Base-by-base conservation (phyloP, 2,888 invertebrate genomes). In the Eilema depressum region DNA sequence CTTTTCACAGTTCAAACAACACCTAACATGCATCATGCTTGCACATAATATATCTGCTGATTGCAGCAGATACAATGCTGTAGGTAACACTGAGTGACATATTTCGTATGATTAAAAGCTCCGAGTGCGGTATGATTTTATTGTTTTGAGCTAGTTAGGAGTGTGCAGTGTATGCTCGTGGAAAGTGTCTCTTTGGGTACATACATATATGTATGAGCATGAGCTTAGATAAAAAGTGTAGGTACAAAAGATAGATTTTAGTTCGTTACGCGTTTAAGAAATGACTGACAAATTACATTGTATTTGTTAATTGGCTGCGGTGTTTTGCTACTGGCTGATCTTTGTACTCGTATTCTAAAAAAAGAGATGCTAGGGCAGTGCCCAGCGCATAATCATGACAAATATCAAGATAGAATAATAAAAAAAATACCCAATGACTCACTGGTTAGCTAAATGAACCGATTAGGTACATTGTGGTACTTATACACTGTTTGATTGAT, bases 401-500 rank as follows among this genome's bases (percentile, higher is more conserved):
- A n/a, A n/a, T n/a, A n/a, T n/a, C n/a, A n/a, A n/a, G 10, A 1
- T 10, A 10, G 10, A 1, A 10, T 11, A 1, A 33, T 33, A 10
- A 33, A 10, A 8, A 10, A 20, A 47, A 47, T 20, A 1, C 20
- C 47, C 14, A 47, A 20, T 20, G 14, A 47, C 5, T 47, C 47
- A 20, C 7, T 20, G 47, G 20, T 47, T 7, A 47, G 14, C 2
- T 14, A 37, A 17, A 47, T 47, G 20, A 7, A 47, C 20, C 17
- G 20, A 17, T 47, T 47, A n/a, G n/a, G n/a, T n/a, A 47, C 20
- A 47, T 47, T 47, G 20, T 41, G 17, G 47, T 47, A 53, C 20
- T 2, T 20, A 8, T 20, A 53, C n/a, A 53, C 53, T n/a, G n/a
- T 56, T 64, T 73, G 72, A 78, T 79, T 76, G 81, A 74, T 74